Evolutionary conservation across 2,113 vertebrate genomes (phyloP), one percentile per base, ranked within the genome.

Genomic region (Tringa solitaria): DNA sequence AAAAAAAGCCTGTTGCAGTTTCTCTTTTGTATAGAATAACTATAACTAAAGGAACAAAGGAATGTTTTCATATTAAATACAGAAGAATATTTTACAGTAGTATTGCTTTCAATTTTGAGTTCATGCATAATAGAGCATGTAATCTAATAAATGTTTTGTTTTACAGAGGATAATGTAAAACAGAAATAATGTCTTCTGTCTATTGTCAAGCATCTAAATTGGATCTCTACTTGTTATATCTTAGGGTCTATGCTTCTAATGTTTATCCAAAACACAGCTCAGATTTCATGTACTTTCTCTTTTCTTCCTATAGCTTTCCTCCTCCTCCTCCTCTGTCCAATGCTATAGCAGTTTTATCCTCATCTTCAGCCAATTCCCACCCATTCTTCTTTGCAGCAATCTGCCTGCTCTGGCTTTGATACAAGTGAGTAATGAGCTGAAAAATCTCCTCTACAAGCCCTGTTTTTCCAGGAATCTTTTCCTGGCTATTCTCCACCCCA

Each of bases 81-180:
- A 76, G 56, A 69, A 65, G 32, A 75, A 61, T 72, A 75, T 84
- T 87, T 89, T 65, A 68, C 43, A 65, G 65, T 64, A 76, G 57
- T 45, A 69, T 79, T 89, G 16, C 48, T 65, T 93, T 91, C 81
- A 94, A 89, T 87, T 76, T 64, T 89, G 64, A 72, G 53, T 45
- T 87, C 18, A 61, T 76, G 24, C 6, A 43, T 72, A 91, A 92
- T n/a, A 75, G 46, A 22, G 64, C 68, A 45, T 74, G 73, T 70
- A 94, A 91, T 35, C 8, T 60, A 87, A 79, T 60, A 87, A 84
- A 78, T 43, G 33, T 57, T 95, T 80, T 91, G 18, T 92, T 94
- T 89, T 81, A 84, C 12, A 63, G 12, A 78, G 11, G 33, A 75
- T 95, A 93, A 92, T 93, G 24, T 72, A 75, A 96, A 95, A 8